phyloP scores from a whole-genome alignment of 2,888 invertebrate genomes.

The Aspidiotus destructor region DNA sequence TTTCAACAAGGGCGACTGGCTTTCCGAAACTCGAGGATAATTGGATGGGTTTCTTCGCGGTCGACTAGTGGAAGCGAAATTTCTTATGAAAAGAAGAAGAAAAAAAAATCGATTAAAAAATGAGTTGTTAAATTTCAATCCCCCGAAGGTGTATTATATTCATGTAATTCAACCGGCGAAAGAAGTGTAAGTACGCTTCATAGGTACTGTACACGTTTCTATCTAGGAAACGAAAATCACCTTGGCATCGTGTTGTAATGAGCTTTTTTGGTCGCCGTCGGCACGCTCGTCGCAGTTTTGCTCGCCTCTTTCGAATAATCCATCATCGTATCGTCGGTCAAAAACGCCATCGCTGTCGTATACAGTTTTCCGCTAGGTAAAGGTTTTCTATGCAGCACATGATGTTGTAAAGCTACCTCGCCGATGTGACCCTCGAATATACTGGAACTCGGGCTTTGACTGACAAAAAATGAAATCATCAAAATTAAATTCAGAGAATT shows the following conservation, averaged over 20 bases:
- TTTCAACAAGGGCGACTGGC: constrained; percentile 61
- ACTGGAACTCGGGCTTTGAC: constrained; percentile 22
- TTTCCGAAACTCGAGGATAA: constrained; percentile 47
- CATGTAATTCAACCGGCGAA: too few species aligned
- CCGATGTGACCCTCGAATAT: constrained; percentile 35
- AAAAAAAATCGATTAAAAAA: too few species aligned
- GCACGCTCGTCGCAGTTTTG: constrained; percentile 3
- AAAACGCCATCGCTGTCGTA: constrained; percentile 39
- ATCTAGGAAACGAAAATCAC: constrained; percentile 5
- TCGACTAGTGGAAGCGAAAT: constrained; percentile 17
- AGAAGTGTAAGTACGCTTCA: too few species aligned
- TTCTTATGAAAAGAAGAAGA: neutral
- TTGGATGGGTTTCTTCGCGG: constrained; percentile 20
- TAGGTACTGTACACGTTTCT: too few species aligned
- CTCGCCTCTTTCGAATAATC: constrained; percentile 20
- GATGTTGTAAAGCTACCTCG: constrained; percentile 39
- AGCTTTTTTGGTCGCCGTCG: constrained; percentile 16
- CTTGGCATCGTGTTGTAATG: constrained; percentile 30
- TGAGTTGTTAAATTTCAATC: too few species aligned
- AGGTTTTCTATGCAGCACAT: constrained; percentile 40
- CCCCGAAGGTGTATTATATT: too few species aligned
- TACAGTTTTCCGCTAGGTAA: constrained; percentile 39
- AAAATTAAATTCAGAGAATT: neutral
- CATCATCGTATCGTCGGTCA: constrained; percentile 40
- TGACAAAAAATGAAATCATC: constrained; percentile 9